Conservation (phyloP, 2,113 vertebrate species). For the Nothoprocta perdicaria region DNA sequence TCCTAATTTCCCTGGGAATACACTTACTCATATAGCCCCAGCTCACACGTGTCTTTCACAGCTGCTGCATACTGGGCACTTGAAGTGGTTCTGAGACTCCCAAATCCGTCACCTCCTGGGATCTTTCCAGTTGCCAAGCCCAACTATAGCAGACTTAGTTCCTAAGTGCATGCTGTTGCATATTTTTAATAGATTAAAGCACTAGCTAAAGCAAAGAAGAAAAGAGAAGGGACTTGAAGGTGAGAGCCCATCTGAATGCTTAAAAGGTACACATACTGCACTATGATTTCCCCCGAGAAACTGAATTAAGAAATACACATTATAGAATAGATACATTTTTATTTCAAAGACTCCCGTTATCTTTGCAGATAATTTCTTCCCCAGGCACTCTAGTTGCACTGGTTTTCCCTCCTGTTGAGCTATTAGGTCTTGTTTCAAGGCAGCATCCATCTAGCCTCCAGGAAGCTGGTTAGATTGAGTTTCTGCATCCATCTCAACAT, state of each 20-base stretch:
- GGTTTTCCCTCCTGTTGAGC: constrained; percentile 24
- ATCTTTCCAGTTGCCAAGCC: constrained; percentile 18
- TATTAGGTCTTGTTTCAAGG: constrained; percentile 16
- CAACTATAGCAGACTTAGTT: not conserved
- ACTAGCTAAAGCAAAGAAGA: not conserved
- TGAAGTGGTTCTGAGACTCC: constrained; percentile 21
- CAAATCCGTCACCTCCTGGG: constrained; percentile 37
- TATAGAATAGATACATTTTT: not conserved
- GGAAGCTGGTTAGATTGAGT: not conserved
- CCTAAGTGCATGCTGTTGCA: not conserved
- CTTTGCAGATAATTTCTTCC: not conserved
- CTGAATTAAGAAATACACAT: not conserved
- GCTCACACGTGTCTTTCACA: constrained; percentile 49
- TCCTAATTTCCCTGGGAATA: constrained; percentile 16
- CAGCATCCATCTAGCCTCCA: not conserved
- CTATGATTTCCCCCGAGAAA: not conserved
- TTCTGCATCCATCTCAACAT: not conserved
- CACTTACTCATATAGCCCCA: constrained; percentile 21
- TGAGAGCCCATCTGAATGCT: not conserved
- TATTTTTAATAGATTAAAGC: not conserved
- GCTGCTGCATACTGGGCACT: constrained; percentile 9
- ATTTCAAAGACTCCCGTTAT: not conserved
- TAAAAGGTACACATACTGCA: not conserved
- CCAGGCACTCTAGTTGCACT: not conserved
- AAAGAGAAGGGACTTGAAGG: not conserved